phyloP scores from a whole-genome alignment of 2,113 vertebrate species.

The Cisticola juncidis region DNA sequence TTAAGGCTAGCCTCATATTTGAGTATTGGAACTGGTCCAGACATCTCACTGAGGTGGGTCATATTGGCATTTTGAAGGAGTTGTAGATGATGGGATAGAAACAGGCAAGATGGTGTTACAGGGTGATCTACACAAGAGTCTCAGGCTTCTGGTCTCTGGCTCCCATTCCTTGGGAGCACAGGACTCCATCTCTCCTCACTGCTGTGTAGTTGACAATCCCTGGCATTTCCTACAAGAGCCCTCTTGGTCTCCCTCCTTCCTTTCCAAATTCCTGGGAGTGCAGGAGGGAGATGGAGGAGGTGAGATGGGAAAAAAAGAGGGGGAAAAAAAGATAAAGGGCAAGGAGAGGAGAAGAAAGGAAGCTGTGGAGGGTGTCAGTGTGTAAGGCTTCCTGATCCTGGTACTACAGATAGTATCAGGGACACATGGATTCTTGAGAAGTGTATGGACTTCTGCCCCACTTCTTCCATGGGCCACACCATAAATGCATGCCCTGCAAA shows the following conservation, averaged over 20 bases:
- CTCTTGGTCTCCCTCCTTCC: background rate
- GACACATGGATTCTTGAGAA: background rate
- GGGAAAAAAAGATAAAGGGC: background rate
- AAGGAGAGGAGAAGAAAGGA: background rate
- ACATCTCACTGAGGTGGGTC: background rate
- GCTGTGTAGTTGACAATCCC: background rate
- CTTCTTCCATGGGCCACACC: background rate
- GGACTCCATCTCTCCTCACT: background rate
- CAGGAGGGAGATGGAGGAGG: background rate
- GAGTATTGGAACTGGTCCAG: background rate
- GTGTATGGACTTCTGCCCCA: background rate
- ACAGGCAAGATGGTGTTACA: background rate
- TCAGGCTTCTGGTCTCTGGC: background rate
- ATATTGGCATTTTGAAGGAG: background rate
- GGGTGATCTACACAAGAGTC: background rate
- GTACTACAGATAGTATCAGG: background rate
- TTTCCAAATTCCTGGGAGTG: background rate
- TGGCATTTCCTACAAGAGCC: background rate
- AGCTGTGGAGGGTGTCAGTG: background rate
- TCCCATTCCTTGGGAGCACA: background rate
- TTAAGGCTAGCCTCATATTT: background rate
- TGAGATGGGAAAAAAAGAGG: background rate
- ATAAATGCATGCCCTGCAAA: background rate
- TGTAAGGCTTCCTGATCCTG: background rate
- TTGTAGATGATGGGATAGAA: background rate